Evolutionary conservation across 2,113 vertebrate species (phyloP), one percentile per base, ranked within the genome.

Genomic region (Xenus cinereus): DNA sequence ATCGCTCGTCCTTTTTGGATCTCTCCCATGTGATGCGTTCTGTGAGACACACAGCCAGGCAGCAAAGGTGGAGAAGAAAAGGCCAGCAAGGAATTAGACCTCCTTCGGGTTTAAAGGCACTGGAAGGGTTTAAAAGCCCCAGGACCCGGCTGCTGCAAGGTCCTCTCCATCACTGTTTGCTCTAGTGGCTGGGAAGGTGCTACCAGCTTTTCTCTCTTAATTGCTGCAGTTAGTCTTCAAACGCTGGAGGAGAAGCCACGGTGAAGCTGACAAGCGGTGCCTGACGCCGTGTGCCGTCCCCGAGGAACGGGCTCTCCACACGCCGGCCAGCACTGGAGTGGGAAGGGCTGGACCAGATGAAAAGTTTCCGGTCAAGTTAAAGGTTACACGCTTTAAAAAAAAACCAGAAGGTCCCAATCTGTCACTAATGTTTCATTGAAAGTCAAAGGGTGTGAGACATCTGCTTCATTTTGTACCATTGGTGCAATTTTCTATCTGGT

Each of bases 241-340:
- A 48, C 1, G 4, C 3, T 3, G 69, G 79, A 93, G 63, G 59
- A 79, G 12, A 74, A 93, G 78, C 50, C 0, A 0, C 75, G 30
- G 30, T 23, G 63, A 90, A 60, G 57, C 66, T 75, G 14, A 10
- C 35, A 53, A 63, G 62, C 4, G 1, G 27, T 33, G 39, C 39
- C 37, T 8, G 48, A 23, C 26, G 50, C 71, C 1, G 0, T 9
- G 10, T 60, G 33, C 41, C 0, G 1, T 51, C 41, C 35, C 46
- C 1, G 2, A 37, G 56, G 57, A 62, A 21, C 0, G 1, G 60
- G 64, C 43, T 78, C 20, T 37, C 2, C 0, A 8, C 16, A 32
- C 28, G 19, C 24, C 1, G 0, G 32, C 37, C 0, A 0, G 0
- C 2, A 5, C 46, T 46, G 28, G n/a, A 51, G 53, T 43, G 60